These are phyloP conservation scores for Drosophila obscura DNA, from an alignment of 1,140 invertebrate species.

Conservation along the genomic window DNA sequence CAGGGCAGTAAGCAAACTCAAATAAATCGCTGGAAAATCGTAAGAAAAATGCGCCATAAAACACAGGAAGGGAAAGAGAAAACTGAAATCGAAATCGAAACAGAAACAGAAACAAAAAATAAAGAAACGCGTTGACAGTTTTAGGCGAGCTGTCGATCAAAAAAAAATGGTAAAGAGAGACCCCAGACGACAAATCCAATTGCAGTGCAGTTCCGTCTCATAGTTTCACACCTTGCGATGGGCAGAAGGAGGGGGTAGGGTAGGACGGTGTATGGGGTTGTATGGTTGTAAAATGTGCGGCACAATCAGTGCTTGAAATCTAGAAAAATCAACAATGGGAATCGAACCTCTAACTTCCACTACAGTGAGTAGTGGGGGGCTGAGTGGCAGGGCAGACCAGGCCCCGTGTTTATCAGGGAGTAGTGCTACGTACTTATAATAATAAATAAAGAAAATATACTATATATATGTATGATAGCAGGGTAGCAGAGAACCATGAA, in stretches of 20 bases:
- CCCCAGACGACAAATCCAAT: slow-evolving; percentile 14
- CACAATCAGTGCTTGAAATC: slow-evolving; percentile 80
- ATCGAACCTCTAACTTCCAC: slow-evolving; percentile 53
- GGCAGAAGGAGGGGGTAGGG: slow-evolving; percentile 2
- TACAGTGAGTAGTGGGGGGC: slow-evolving; percentile 47
- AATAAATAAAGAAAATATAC: slow-evolving; percentile 50
- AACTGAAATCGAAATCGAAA: slow-evolving; percentile 2
- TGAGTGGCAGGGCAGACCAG: slow-evolving; percentile 39
- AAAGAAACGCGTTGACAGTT: slow-evolving; percentile 76
- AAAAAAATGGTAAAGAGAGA: slow-evolving; percentile 33
- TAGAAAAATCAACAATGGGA: slow-evolving; percentile 78
- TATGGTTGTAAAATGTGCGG: slow-evolving; percentile 68
- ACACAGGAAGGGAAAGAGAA: slow-evolving; percentile 36
- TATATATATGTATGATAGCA: slow-evolving; percentile 28
- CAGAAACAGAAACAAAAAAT: slow-evolving; percentile 31
- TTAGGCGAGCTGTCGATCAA: slow-evolving; percentile 82
- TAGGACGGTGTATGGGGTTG: slow-evolving; percentile 15
- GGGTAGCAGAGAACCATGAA: not conserved
- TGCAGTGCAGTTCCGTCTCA: slow-evolving; percentile 32
- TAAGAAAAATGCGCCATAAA: slow-evolving; percentile 77
- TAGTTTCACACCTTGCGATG: slow-evolving; percentile 66
- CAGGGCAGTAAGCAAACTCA: slow-evolving; percentile 41
- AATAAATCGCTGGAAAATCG: slow-evolving; percentile 74
- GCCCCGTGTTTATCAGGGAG: slow-evolving; percentile 39
- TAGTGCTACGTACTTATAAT: slow-evolving; percentile 47